Conservation (phyloP, 2,113 vertebrate genomes). For the Cacatua alba region DNA sequence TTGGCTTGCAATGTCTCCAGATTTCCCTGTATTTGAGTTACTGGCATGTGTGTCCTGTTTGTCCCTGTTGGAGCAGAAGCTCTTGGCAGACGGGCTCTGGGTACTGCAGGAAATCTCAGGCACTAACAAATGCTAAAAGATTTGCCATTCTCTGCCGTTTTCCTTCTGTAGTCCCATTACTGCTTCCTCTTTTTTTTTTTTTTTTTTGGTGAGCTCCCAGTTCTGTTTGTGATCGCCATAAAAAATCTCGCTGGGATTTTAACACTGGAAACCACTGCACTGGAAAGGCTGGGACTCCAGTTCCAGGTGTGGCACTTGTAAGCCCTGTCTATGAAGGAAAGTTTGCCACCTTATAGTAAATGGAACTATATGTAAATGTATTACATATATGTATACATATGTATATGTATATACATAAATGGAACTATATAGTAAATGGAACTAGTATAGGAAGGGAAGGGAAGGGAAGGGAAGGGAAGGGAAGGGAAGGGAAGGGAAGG, state of each 20-base stretch:
- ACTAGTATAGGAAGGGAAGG: accelerated
- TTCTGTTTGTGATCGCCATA: background rate
- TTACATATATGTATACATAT: too few species aligned
- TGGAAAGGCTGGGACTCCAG: background rate
- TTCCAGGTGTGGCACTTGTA: background rate
- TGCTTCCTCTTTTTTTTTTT: too few species aligned
- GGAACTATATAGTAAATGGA: background rate
- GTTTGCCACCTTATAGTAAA: background rate
- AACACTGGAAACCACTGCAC: background rate
- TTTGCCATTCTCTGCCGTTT: background rate
- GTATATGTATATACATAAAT: too few species aligned
- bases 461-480: accelerated
- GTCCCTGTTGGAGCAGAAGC: background rate
- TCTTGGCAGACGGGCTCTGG: background rate
- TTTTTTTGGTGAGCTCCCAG: background rate
- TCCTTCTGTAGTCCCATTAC: background rate
- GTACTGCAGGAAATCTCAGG: background rate
- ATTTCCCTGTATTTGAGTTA: background rate
- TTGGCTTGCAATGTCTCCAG: background rate
- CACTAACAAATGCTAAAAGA: background rate
- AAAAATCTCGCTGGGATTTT: accelerated
- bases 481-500: too few species aligned
- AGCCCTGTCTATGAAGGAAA: background rate
- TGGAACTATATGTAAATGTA: too few species aligned
- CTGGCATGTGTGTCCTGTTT: background rate